Evolutionary conservation across 2,888 invertebrate species (phyloP).

Genomic region (Heteromyza rotundicornis): DNA sequence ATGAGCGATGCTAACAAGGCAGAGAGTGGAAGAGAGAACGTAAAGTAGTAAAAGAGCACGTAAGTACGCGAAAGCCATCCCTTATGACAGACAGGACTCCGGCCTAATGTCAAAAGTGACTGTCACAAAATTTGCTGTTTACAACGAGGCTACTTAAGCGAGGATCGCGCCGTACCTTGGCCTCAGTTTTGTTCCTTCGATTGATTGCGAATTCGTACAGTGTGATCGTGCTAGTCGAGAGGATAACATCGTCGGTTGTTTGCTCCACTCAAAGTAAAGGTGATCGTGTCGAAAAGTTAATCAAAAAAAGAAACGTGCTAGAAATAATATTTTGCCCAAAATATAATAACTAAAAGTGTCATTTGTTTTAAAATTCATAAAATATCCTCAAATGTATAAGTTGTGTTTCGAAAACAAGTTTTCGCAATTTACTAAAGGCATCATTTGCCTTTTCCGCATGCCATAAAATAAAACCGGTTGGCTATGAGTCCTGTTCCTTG

Average conservation of each 20-base stretch:
- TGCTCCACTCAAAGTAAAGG: neutral
- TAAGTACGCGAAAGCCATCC: slow-evolving; percentile 12
- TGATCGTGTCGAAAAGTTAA: neutral
- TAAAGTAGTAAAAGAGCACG: slow-evolving; percentile 31
- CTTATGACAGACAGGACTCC: neutral
- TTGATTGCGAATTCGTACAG: slow-evolving; percentile 41
- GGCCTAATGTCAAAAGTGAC: neutral
- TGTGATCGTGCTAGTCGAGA: slow-evolving; percentile 45
- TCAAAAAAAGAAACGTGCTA: no score
- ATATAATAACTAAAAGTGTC: no score
- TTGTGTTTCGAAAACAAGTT: no score
- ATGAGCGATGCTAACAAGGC: slow-evolving; percentile 18
- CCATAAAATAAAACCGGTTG: no score
- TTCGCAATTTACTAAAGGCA: no score
- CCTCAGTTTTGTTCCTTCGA: slow-evolving; percentile 42
- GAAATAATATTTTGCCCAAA: no score
- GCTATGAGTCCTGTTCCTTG: neutral
- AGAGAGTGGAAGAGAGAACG: slow-evolving; percentile 24
- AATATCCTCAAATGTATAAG: no score
- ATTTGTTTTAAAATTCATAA: no score
- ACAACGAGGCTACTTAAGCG: slow-evolving; percentile 43
- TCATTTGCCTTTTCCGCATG: neutral
- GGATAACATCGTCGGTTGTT: slow-evolving; percentile 38
- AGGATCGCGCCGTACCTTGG: slow-evolving; percentile 33
- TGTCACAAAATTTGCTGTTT: slow-evolving; percentile 15